A percentile compares a stretch with the other conserved stretches of the same genome.
Conservation (phyloP, 2,113 vertebrate genomes). For the Hepsetus odoe region DNA sequence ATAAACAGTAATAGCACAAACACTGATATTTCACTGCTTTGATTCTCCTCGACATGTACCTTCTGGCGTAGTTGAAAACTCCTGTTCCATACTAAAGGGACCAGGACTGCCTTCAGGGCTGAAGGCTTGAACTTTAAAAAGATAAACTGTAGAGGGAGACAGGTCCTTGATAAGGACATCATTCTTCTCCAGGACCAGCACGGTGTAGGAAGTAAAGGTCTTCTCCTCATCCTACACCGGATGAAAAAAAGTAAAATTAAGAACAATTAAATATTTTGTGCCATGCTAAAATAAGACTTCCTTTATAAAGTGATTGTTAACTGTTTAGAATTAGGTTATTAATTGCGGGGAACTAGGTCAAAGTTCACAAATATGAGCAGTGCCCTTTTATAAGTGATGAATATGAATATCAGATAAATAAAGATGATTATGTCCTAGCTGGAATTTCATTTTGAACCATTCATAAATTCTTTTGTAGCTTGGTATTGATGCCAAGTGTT, state of each 20-base stretch:
- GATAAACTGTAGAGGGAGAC: slow-evolving; percentile 80
- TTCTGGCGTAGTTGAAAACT: slow-evolving; percentile 81
- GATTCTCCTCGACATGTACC: slow-evolving; percentile 50
- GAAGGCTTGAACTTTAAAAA: slow-evolving; percentile 87
- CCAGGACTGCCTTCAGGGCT: slow-evolving; percentile 74
- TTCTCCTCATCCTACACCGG: slow-evolving; percentile 70
- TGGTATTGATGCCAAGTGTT: no score
- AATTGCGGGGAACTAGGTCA: no score
- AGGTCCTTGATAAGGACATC: slow-evolving; percentile 80
- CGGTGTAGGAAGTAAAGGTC: slow-evolving; percentile 84
- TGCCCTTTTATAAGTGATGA: no score
- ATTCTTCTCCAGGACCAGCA: slow-evolving; percentile 83
- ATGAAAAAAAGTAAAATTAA: no score
- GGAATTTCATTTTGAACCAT: no score
- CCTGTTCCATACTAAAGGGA: slow-evolving; percentile 81
- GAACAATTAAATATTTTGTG: no score
- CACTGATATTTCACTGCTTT: neutral
- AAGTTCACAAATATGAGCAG: no score
- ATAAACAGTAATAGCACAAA: neutral
- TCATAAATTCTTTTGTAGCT: no score
- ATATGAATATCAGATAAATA: no score
- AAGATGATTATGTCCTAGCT: no score
- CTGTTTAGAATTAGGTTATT: neutral
- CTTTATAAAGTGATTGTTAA: no score
- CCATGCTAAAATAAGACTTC: no score